phyloP scores from a whole-genome alignment of 2,888 invertebrate genomes.

The Syrphus vitripennis region DNA sequence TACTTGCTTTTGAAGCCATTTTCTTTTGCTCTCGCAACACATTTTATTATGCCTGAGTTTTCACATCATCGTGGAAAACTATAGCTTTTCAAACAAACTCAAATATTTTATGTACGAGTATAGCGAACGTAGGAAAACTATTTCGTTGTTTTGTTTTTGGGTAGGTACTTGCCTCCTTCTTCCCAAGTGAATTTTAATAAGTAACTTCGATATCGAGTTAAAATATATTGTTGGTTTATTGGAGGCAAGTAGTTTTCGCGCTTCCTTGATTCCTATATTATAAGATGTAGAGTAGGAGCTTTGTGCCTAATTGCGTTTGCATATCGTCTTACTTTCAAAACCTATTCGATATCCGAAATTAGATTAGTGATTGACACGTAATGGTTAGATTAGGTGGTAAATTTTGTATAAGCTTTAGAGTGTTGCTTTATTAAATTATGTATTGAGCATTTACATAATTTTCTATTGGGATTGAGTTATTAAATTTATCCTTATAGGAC shows the following conservation, averaged over 20 bases:
- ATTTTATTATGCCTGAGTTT: background rate
- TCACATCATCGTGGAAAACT: background rate
- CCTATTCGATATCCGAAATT: constrained; percentile 26
- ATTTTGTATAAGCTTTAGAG: background rate
- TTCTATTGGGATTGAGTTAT: background rate
- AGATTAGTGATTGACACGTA: constrained; percentile 26
- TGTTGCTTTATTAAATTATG: background rate
- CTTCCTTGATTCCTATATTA: constrained; percentile 25
- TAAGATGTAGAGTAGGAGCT: background rate
- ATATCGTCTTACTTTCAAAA: constrained; percentile 20
- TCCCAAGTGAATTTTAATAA: constrained; percentile 30
- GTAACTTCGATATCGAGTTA: constrained; percentile 22
- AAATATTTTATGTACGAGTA: background rate
- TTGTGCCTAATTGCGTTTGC: constrained; percentile 44
- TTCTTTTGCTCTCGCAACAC: background rate
- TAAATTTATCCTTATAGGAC: background rate
- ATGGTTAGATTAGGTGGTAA: background rate
- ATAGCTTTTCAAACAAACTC: background rate
- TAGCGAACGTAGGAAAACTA: constrained; percentile 38
- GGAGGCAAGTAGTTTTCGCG: constrained; percentile 27
- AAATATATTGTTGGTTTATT: constrained; percentile 4
- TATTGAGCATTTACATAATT: too few species aligned
- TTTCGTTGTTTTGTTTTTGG: background rate
- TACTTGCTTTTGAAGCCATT: constrained; percentile 59
- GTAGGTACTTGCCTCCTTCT: background rate